A percentile compares a stretch with the other conserved stretches of the same genome.
Conservation (phyloP, 2,113 vertebrate species). For the Empidonax traillii region DNA sequence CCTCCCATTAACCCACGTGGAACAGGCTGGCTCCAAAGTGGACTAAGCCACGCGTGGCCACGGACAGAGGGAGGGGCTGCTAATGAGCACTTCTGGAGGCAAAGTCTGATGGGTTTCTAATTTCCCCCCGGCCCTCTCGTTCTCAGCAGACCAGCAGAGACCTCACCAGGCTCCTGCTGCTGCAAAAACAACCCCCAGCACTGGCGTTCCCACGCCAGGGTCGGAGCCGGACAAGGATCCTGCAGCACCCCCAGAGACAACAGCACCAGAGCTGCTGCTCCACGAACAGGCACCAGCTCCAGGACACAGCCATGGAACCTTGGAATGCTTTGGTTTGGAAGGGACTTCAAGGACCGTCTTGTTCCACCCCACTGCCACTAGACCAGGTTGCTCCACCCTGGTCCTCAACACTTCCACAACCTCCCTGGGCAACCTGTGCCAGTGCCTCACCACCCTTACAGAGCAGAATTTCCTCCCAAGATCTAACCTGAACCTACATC, state of each 20-base stretch:
- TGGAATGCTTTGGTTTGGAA: background rate
- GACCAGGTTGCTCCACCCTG: background rate
- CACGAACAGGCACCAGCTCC: rapidly evolving
- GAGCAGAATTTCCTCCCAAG: background rate
- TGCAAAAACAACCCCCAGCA: background rate
- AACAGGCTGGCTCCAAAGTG: constrained; percentile 14
- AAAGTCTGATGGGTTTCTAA: background rate
- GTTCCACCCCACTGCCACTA: background rate
- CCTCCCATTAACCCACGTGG: constrained; percentile 44
- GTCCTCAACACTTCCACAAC: background rate
- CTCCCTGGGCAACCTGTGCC: background rate
- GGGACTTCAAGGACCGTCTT: background rate
- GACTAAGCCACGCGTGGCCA: background rate
- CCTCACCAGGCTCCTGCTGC: background rate
- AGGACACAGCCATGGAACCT: rapidly evolving
- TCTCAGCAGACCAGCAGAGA: rapidly evolving
- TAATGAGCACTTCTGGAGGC: constrained; percentile 2
- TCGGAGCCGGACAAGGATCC: rapidly evolving
- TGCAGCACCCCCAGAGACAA: rapidly evolving
- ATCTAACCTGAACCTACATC: background rate
- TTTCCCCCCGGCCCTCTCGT: background rate
- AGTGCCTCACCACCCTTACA: background rate
- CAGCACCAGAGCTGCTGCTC: background rate
- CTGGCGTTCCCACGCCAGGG: rapidly evolving
- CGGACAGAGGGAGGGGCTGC: background rate